phyloP scores from a whole-genome alignment of 2,888 invertebrate genomes.

The Alsophila aescularia region DNA sequence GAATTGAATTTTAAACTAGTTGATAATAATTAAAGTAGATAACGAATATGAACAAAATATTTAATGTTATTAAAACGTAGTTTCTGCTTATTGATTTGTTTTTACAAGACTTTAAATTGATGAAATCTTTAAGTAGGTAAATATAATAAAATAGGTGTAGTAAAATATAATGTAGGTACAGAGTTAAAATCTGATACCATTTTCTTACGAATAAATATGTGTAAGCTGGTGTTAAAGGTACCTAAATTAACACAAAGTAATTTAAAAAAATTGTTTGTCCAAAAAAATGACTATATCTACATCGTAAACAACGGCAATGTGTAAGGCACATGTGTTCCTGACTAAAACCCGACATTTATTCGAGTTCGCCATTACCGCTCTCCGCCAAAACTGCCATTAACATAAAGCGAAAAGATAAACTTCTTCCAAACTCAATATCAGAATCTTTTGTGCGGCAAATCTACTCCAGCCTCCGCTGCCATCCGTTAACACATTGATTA shows the following conservation, averaged over 20 bases:
- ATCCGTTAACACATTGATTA: slow-evolving; percentile 84
- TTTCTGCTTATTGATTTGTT: too few relatives aligned
- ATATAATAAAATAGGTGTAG: too few relatives aligned
- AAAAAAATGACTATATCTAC: slow-evolving; percentile 43
- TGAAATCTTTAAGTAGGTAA: too few relatives aligned
- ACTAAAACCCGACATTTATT: slow-evolving; percentile 73
- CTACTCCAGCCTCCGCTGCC: slow-evolving; percentile 77
- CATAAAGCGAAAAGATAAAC: slow-evolving; percentile 80
- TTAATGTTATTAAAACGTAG: too few relatives aligned
- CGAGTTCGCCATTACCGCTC: slow-evolving; percentile 71
- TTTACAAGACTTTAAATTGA: too few relatives aligned
- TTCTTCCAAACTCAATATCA: slow-evolving; percentile 83
- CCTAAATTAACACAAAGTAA: slow-evolving; percentile 38
- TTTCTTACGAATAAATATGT: slow-evolving; percentile 1
- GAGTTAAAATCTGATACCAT: too few relatives aligned
- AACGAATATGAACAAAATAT: too few relatives aligned
- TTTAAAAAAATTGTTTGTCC: slow-evolving; percentile 46
- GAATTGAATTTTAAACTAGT: too few relatives aligned
- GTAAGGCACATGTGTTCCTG: slow-evolving; percentile 57
- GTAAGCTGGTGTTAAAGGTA: slow-evolving; percentile 17
- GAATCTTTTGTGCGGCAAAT: slow-evolving; percentile 83
- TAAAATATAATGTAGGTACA: too few relatives aligned
- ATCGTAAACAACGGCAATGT: slow-evolving; percentile 56
- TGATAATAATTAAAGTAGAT: too few relatives aligned
- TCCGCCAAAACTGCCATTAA: slow-evolving; percentile 78